Base-by-base conservation (phyloP, 2,113 vertebrate species). In the Psittacula cyanocephala region DNA sequence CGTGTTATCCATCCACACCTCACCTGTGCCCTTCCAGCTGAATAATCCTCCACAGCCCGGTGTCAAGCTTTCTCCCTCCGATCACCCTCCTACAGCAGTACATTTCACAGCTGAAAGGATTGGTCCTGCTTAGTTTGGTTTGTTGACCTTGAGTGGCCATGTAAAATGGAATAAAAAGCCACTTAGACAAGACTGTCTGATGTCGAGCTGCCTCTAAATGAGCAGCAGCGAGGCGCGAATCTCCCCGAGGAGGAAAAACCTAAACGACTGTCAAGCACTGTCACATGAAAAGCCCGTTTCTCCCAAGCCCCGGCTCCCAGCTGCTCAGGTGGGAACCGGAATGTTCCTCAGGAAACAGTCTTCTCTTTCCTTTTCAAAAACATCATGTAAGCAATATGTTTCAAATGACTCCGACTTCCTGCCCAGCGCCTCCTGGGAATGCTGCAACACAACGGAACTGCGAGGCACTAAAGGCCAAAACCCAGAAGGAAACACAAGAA, bases 91-190 rank as follows among this genome's bases (percentile, higher is more conserved):
- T 31, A 20, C 69, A 92, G 91, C 81, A 33, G 69, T 3, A 37
- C 63, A 60, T 93, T 92, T 93, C 96, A 96, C 96, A 97, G 94
- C 92, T 93, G 87, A 94, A 72, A 79, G 81, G 82, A 85, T 69
- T 81, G 86, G 89, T 80, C 86, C 55, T 94, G 94, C 93, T 89
- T 8, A 37, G 64, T 92, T 90, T 81, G 89, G 53, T 89, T 49
- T 94, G 75, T 17, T 94, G 93, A 94, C 91, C 93, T 91, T 88
- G 83, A 95, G 69, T 60, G 76, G 69, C 91, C 91, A 19, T 44
- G 83, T 88, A 94, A 97, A 94, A 95, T 67, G 91, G 83, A 93
- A 94, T 86, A 89, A 97, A 96, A 88, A 96, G 86, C 83, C 93
- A 83, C 88, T 93, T 55, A 86, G 88, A 94, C 84, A 90, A 83